Conservation (phyloP, 1,140 invertebrate genomes). For the Drosophila nebulosa region DNA sequence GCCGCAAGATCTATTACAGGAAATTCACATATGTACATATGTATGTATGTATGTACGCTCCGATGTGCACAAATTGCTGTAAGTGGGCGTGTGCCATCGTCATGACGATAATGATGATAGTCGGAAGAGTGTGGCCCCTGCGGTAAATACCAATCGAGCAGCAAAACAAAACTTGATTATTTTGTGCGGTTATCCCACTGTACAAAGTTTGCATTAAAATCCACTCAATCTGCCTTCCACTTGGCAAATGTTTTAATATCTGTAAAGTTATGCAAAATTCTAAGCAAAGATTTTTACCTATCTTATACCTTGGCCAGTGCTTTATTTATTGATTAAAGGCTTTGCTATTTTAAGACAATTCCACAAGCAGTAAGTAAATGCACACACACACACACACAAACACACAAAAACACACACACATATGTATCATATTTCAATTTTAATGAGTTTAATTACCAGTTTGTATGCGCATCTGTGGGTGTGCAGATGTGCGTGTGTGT, state of each 20-base stretch:
- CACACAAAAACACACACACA: too few relatives aligned
- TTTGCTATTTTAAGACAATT: not conserved
- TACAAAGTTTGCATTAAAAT: not conserved
- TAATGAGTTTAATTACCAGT: conserved; percentile 4
- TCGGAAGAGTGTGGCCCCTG: not conserved
- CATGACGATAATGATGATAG: not conserved
- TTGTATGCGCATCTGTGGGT: not conserved
- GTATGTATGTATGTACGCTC: not conserved
- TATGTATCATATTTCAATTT: not conserved
- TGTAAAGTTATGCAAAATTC: conserved; percentile 2
- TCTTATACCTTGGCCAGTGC: not conserved
- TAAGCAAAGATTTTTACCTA: not conserved
- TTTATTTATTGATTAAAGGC: conserved; percentile 6
- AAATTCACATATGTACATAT: conserved; percentile 9
- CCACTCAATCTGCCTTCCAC: not conserved
- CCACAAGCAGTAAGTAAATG: not conserved
- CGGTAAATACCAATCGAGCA: conserved; percentile 20
- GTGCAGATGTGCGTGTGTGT: too few relatives aligned
- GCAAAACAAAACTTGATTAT: conserved; percentile 23
- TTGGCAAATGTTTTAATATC: not conserved
- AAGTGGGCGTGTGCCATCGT: not conserved
- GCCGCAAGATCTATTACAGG: conserved; percentile 69
- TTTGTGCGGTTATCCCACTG: conserved; percentile 1
- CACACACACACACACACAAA: too few relatives aligned
- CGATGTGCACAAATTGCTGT: conserved; percentile 10